These are phyloP conservation scores for Rousettus leschenaultii DNA, from an alignment of 2,113 vertebrate species.

Conservation along the genomic window DNA sequence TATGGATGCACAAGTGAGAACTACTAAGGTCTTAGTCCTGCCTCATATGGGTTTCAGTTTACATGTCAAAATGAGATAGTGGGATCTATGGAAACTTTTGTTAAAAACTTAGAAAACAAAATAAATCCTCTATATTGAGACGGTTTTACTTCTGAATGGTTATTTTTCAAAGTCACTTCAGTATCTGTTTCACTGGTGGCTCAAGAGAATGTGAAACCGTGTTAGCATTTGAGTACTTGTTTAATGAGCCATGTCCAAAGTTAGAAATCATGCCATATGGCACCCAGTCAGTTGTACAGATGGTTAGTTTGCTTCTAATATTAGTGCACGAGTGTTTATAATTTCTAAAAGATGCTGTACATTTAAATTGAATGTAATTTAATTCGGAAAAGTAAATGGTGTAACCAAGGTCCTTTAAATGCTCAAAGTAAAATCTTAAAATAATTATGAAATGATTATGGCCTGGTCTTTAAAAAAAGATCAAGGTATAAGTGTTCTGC, in stretches of 20 bases:
- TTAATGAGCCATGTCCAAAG: conserved; percentile 27
- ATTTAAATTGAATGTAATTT: conserved; percentile 25
- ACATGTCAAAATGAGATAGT: not conserved
- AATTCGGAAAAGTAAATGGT: not conserved
- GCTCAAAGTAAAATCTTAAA: not conserved
- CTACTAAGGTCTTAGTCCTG: not conserved
- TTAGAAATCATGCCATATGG: not conserved
- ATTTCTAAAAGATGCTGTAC: conserved; percentile 12
- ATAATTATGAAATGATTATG: not conserved
- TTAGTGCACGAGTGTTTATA: not conserved
- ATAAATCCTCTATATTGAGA: not conserved
- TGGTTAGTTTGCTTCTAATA: not conserved
- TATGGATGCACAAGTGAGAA: not conserved
- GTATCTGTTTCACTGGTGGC: not conserved
- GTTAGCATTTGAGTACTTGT: not conserved
- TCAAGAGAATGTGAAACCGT: not conserved
- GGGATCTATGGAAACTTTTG: not conserved
- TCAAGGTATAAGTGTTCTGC: not conserved
- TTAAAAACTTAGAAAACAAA: not conserved
- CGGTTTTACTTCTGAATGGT: not conserved
- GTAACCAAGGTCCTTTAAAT: not conserved
- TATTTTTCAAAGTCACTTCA: conserved; percentile 20
- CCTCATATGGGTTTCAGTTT: not conserved
- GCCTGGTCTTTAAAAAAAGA: not conserved
- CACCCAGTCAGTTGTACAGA: not conserved